Percentiles rank a stretch among this genome's conserved stretches.
Conservation (phyloP, 37 sponge, comb jelly and placozoan genomes). For the Cladorhizidae sp. region DNA sequence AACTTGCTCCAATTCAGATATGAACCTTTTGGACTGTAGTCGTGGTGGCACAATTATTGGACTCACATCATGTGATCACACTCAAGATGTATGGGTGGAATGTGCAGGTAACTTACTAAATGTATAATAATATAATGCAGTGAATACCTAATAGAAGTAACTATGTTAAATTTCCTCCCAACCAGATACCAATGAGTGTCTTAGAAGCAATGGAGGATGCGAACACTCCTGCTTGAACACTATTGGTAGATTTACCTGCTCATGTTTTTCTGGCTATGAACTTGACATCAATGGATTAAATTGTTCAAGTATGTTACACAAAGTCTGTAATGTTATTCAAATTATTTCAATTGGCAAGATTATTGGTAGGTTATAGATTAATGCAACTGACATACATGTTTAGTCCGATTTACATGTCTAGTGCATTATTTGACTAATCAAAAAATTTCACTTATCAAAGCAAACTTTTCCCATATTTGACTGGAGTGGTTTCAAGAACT, state of each 20-base stretch:
- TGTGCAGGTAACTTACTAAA: slow-evolving; percentile 21
- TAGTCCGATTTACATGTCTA: too few species aligned
- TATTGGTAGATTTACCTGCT: slow-evolving; percentile 49
- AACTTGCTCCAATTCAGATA: slow-evolving; percentile 12
- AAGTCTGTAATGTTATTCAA: too few species aligned
- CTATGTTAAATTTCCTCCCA: not conserved
- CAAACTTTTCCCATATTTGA: too few species aligned
- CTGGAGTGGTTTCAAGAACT: too few species aligned
- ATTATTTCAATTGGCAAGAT: too few species aligned
- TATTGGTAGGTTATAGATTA: too few species aligned
- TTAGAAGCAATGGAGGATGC: slow-evolving; percentile 42
- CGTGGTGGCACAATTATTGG: not conserved
- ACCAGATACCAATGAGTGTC: slow-evolving; percentile 58
- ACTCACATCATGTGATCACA: slow-evolving; percentile 25
- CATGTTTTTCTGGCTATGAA: slow-evolving; percentile 23
- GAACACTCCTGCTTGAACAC: slow-evolving; percentile 40
- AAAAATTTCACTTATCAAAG: too few species aligned
- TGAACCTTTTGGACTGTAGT: slow-evolving; percentile 9
- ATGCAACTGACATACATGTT: too few species aligned
- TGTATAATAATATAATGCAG: not conserved
- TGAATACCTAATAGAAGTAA: not conserved
- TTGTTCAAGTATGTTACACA: slow-evolving; percentile 31
- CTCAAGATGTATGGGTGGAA: slow-evolving; percentile 17
- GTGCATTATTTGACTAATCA: too few species aligned
- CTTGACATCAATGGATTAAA: slow-evolving; percentile 5